A percentile compares a stretch with the other conserved stretches of the same genome.
phyloP scores from a whole-genome alignment of 2,888 invertebrate genomes.

The Laothoe populi region DNA sequence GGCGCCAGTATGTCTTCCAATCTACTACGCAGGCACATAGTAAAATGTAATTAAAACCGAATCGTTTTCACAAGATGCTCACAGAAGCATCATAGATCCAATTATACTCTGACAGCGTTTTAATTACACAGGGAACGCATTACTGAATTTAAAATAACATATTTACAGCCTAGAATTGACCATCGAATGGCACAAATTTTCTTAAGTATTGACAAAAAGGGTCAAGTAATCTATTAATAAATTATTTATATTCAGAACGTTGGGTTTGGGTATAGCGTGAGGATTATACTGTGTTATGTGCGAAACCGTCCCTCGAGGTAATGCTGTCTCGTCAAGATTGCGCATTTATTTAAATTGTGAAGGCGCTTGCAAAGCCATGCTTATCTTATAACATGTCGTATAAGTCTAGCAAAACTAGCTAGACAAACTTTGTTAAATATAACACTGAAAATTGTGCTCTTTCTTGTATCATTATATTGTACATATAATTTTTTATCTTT shows the following conservation, averaged over 20 bases:
- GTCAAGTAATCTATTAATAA: background rate
- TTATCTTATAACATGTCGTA: slow-evolving; percentile 41
- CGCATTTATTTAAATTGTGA: slow-evolving; percentile 59
- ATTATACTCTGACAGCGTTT: slow-evolving; percentile 46
- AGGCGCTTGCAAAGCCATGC: slow-evolving; percentile 38
- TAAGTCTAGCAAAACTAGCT: background rate
- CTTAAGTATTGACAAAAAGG: background rate
- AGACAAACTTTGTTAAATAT: slow-evolving; percentile 12
- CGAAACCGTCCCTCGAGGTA: slow-evolving; percentile 43
- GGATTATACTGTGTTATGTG: slow-evolving; percentile 5
- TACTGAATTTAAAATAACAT: slow-evolving; percentile 28
- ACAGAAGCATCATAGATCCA: slow-evolving; percentile 40
- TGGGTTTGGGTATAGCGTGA: background rate
- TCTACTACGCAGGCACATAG: background rate
- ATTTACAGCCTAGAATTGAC: too few relatives aligned
- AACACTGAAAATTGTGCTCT: background rate
- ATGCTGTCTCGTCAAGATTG: slow-evolving; percentile 47
- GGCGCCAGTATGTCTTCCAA: slow-evolving; percentile 8
- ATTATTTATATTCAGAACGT: background rate
- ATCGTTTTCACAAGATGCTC: slow-evolving; percentile 31
- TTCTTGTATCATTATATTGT: background rate
- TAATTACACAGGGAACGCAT: slow-evolving; percentile 43
- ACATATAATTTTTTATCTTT: background rate
- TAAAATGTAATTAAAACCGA: slow-evolving; percentile 33
- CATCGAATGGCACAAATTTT: background rate